Conservation (phyloP, 2,797 vertebrate species). For the Coregonus sp. region DNA sequence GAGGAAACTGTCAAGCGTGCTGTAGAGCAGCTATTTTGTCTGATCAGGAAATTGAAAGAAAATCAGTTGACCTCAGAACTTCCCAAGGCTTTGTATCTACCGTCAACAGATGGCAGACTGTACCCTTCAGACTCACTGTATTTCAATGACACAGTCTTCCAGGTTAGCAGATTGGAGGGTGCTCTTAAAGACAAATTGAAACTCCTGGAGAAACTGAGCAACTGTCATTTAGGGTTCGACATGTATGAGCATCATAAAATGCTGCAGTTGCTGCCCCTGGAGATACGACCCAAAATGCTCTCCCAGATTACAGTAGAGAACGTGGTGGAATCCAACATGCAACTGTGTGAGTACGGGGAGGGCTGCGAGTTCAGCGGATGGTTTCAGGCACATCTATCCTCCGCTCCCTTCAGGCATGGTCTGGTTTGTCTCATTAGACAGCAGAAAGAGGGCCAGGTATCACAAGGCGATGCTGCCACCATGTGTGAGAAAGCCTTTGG, state of each 20-base stretch:
- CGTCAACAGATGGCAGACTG: slow-evolving; percentile 74
- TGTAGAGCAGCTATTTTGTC: slow-evolving; percentile 65
- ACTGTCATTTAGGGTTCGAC: slow-evolving; percentile 53
- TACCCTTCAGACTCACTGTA: slow-evolving; percentile 69
- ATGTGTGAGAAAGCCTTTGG: slow-evolving; percentile 68
- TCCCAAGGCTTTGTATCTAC: slow-evolving; percentile 71
- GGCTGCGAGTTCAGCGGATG: slow-evolving; percentile 67
- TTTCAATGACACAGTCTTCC: slow-evolving; percentile 75
- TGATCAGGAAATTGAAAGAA: slow-evolving; percentile 26
- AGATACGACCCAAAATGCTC: slow-evolving; percentile 66
- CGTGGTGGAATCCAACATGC: slow-evolving; percentile 52
- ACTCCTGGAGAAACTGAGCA: slow-evolving; percentile 70
- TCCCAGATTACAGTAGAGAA: slow-evolving; percentile 67
- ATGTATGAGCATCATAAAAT: slow-evolving; percentile 54
- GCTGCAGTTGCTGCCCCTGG: slow-evolving; percentile 68
- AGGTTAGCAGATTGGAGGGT: slow-evolving; percentile 43
- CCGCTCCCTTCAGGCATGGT: slow-evolving; percentile 70
- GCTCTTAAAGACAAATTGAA: slow-evolving; percentile 53
- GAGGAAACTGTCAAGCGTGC: slow-evolving; percentile 53
- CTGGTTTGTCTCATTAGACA: slow-evolving; percentile 76
- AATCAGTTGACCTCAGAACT: neutral
- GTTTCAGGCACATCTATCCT: slow-evolving; percentile 73
- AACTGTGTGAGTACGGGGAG: slow-evolving; percentile 57
- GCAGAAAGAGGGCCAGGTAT: slow-evolving; percentile 59
- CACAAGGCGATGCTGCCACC: slow-evolving; percentile 38